These are phyloP conservation scores for Tuberolachnus salignus DNA, from an alignment of 2,888 invertebrate genomes.

Conservation along the genomic window DNA sequence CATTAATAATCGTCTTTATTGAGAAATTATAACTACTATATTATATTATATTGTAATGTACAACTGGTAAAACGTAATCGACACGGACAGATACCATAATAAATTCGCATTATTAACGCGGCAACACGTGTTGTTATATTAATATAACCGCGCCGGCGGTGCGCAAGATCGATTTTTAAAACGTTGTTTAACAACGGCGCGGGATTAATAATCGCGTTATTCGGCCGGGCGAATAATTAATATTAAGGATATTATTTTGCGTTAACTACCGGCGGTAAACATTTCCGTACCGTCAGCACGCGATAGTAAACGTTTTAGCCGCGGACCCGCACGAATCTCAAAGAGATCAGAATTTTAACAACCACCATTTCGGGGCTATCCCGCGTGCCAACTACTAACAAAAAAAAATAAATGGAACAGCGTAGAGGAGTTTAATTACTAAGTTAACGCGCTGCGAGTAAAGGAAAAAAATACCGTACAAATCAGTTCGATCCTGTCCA, in stretches of 20 bases:
- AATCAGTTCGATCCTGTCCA: no score
- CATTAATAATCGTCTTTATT: conserved; percentile 47
- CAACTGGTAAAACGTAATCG: conserved; percentile 45
- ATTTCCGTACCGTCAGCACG: conserved; percentile 1
- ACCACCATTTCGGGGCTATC: no score
- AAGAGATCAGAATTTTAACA: no score
- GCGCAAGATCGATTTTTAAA: conserved; percentile 29
- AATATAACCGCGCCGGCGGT: neutral
- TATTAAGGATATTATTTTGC: neutral
- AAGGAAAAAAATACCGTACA: no score
- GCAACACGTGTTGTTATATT: conserved; percentile 35
- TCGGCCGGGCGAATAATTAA: conserved; percentile 20
- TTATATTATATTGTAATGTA: no score
- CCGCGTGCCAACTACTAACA: no score
- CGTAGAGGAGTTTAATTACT: no score
- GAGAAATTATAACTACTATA: conserved; percentile 43
- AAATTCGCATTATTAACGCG: conserved; percentile 41
- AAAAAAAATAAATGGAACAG: no score
- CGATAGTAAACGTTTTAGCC: no score
- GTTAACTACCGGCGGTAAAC: neutral
- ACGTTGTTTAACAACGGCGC: conserved; percentile 15
- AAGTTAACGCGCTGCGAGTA: no score
- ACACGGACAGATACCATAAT: conserved; percentile 47
- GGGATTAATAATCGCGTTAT: conserved; percentile 22
- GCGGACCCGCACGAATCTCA: no score